phyloP scores from a whole-genome alignment of 35 echinoderm and acorn worm genomes.

The Ophioderma brevispina region DNA sequence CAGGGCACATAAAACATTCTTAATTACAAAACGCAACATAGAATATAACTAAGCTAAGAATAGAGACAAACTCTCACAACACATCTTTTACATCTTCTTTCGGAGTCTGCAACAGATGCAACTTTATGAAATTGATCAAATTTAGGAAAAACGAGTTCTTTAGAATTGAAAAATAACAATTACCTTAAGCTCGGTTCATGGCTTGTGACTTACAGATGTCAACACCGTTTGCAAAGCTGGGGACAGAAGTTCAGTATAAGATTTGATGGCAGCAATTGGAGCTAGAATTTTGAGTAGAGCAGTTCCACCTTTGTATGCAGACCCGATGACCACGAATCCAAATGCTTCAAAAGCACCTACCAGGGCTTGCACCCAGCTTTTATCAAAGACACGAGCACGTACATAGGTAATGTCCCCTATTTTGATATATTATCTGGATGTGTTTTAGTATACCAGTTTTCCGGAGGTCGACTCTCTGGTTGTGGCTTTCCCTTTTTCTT shows the following conservation, averaged over 20 bases:
- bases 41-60: too few species aligned
- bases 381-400: not conserved
- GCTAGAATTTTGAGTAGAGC: not conserved
- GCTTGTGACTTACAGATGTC: too few species aligned
- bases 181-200: too few species aligned
- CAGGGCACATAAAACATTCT: too few species aligned
- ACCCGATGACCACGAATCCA: not conserved
- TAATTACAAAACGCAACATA: too few species aligned
- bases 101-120: too few species aligned
- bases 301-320: not conserved
- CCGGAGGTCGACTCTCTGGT: not conserved
- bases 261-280: not conserved
- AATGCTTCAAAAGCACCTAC: not conserved
- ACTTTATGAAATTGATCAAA: too few species aligned
- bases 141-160: too few species aligned
- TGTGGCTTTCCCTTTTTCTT: not conserved
- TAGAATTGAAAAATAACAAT: too few species aligned
- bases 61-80: too few species aligned
- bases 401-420: not conserved
- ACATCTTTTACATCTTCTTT: too few species aligned
- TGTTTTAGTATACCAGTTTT: not conserved
- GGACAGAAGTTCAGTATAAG: not conserved
- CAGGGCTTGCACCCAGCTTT: not conserved
- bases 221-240: not conserved
- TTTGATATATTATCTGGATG: not conserved